These are phyloP conservation scores for Pseudopodoces humilis DNA, from an alignment of 2,113 vertebrate genomes.

Conservation along the genomic window DNA sequence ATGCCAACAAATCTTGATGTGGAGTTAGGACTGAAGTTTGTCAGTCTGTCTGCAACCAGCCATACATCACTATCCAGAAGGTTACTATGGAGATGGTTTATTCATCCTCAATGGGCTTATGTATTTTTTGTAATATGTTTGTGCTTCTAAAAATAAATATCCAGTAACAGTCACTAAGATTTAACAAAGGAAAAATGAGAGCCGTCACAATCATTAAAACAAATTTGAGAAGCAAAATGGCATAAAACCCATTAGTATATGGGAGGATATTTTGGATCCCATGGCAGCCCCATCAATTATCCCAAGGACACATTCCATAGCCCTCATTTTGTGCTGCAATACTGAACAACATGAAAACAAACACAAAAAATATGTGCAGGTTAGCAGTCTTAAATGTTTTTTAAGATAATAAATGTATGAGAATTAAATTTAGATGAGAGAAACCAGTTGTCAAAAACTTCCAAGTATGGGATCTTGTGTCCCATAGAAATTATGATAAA, in stretches of 20 bases:
- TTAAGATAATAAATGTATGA: no score
- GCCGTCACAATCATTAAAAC: constrained; percentile 37
- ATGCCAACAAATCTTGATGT: not conserved
- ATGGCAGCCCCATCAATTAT: constrained; percentile 3
- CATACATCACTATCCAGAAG: not conserved
- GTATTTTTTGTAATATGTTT: not conserved
- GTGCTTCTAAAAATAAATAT: constrained; percentile 37
- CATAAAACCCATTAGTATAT: not conserved
- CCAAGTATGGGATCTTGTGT: fast-evolving
- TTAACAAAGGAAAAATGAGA: constrained; percentile 58
- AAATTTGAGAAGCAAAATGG: constrained; percentile 30
- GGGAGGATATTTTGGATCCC: not conserved
- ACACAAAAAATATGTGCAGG: not conserved
- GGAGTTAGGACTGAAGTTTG: not conserved
- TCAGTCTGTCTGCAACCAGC: not conserved
- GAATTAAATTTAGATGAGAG: not conserved
- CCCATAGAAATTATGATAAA: not conserved
- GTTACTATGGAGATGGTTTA: not conserved
- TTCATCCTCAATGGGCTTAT: not conserved
- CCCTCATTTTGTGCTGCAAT: not conserved
- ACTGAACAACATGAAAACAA: not conserved
- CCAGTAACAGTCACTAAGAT: constrained; percentile 15
- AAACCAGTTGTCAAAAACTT: not conserved
- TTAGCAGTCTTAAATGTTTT: not conserved
- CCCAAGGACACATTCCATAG: not conserved